These are phyloP conservation scores for Tychaedon coryphoeus DNA, from an alignment of 2,113 vertebrate species.

Conservation along the genomic window DNA sequence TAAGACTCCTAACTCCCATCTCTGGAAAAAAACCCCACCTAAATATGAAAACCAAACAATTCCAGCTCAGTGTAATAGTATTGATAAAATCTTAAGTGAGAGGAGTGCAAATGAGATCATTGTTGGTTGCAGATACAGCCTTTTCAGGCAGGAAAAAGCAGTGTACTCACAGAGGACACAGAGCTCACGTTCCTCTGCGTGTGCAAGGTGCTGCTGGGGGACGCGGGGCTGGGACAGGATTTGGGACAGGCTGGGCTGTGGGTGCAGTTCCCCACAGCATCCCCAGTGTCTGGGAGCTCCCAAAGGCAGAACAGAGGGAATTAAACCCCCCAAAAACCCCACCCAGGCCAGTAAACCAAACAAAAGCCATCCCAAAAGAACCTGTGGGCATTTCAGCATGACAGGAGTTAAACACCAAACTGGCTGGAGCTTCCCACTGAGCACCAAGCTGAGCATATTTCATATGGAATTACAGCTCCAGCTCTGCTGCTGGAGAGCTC, in stretches of 20 bases:
- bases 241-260: neutral
- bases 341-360: neutral
- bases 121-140: neutral
- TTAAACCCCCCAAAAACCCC: neutral
- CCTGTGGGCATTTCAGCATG: neutral
- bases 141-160: neutral
- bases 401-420: neutral
- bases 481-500: neutral
- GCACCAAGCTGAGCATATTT: neutral
- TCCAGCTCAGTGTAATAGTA: neutral
- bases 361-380: neutral
- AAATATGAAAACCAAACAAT: slow-evolving; percentile 19
- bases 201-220: neutral
- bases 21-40: neutral
- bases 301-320: neutral
- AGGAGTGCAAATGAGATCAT: neutral
- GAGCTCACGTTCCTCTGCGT: neutral
- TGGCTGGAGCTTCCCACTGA: neutral
- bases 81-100: slow-evolving; percentile 18
- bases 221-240: neutral
- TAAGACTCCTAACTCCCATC: neutral
- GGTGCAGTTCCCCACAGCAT: neutral
- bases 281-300: neutral
- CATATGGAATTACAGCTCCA: neutral
- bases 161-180: neutral